These are phyloP conservation scores for Aphelenchoides besseyi DNA, from an alignment of 1,140 invertebrate species.

Conservation along the genomic window DNA sequence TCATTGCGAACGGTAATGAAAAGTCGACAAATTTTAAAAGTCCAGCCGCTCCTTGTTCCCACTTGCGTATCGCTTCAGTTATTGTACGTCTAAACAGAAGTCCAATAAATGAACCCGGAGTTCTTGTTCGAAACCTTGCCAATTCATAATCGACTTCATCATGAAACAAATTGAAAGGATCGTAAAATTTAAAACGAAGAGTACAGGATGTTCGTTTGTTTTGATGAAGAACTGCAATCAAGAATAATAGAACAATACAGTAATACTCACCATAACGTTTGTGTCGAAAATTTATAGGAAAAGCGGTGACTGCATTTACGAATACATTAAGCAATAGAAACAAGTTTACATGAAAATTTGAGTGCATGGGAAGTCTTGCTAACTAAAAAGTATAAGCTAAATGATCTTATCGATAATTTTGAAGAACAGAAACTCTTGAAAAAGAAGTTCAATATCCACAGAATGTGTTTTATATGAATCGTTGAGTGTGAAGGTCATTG, in stretches of 20 bases:
- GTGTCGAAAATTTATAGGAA: too few relatives aligned
- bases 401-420: too few relatives aligned
- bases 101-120: too few relatives aligned
- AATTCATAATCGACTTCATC: constrained; percentile 10
- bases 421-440: too few relatives aligned
- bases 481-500: too few relatives aligned
- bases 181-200: constrained; percentile 18
- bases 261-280: neutral
- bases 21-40: neutral
- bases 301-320: too few relatives aligned
- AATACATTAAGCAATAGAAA: too few relatives aligned
- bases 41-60: neutral
- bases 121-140: constrained; percentile 23
- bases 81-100: constrained; percentile 20
- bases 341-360: too few relatives aligned
- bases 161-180: constrained; percentile 24
- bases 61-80: constrained; percentile 17
- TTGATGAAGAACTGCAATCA: neutral
- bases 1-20: neutral
- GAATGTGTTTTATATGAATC: too few relatives aligned
- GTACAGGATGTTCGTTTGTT: neutral
- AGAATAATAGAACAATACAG: neutral
- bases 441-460: too few relatives aligned
- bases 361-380: too few relatives aligned
- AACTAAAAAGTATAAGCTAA: too few relatives aligned